Conservation (phyloP, 2,113 vertebrate species). For the Eupsittula cactorum region DNA sequence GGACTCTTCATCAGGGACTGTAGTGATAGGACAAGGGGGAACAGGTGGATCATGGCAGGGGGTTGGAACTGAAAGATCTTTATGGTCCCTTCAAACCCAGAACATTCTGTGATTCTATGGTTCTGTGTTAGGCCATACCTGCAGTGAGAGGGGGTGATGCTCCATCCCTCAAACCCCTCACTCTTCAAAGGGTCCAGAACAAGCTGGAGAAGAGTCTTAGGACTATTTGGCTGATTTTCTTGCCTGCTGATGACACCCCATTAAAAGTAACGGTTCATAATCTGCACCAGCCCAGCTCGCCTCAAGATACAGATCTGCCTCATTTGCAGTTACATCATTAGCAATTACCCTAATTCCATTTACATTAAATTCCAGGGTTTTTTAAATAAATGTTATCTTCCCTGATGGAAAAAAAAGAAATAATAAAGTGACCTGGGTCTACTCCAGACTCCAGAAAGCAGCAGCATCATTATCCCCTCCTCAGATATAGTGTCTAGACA, state of each 20-base stretch:
- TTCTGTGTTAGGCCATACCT: not conserved
- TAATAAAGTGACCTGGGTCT: not conserved
- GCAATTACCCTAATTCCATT: constrained; percentile 28
- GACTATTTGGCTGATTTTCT: not conserved
- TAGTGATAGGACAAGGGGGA: not conserved
- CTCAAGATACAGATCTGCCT: constrained; percentile 11
- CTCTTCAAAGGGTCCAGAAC: not conserved
- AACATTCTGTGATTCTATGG: not conserved
- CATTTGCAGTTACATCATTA: constrained; percentile 25
- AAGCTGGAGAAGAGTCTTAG: fast-evolving
- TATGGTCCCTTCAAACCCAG: not conserved
- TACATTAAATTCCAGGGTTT: not conserved
- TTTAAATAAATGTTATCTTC: not conserved
- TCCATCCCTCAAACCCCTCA: not conserved
- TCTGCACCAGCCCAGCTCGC: not conserved
- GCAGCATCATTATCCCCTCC: constrained; percentile 13
- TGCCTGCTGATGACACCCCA: not conserved
- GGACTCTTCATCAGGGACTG: not conserved
- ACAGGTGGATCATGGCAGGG: not conserved
- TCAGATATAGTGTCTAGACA: not conserved
- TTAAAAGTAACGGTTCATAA: not conserved
- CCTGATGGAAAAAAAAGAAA: not conserved
- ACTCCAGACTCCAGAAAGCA: not conserved
- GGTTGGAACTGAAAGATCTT: not conserved
- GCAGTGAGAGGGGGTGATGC: not conserved